Evolutionary conservation across 2,113 vertebrate species (phyloP), one percentile per base, ranked within the genome.

Genomic region (Alectura lathami): DNA sequence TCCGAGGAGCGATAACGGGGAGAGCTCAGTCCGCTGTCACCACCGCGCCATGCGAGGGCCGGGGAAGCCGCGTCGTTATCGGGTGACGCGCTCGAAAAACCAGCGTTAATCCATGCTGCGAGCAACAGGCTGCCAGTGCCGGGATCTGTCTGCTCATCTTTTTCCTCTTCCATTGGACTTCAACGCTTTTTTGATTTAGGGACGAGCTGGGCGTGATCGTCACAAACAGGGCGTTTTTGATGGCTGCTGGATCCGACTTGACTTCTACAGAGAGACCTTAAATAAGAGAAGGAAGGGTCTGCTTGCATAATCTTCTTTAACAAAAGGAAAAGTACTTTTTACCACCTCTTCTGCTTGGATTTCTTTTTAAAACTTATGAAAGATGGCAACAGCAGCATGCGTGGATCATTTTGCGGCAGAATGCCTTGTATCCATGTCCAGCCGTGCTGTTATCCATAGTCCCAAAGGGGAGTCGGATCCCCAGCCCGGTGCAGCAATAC

Each of bases 371-470:
- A 91, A 86, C 91, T 93, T 74, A 59, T 7, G 38, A 92, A 97
- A 98, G 96, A 99, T 99, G 98, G 98, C 98, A 96, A 95, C 97
- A 74, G 97, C 97, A 70, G 98, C 98, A 26, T 98, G 96, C 59
- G 98, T 98, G 98, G 99, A 99, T 98, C 99, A 99, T 97, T 99
- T 99, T 97, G 99, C 99, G 97, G 99, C 99, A 91, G 99, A 99
- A 98, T 99, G 99, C 98, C 99, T 99, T 98, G 99, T 99, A 97
- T 99, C 98, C 64, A 99, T 99, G 99, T 99, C 99, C 96, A 99
- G 97, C 82, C 98, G 98, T 88, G 99, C 98, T 85, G 94, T 99
- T 88, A 98, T 99, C 54, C 99, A 99, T 81, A 96, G 93, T 89
- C 97, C 98, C 72, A 97, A 97, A 96, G 98, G 98, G 96, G 98